Percentiles rank a stretch among this genome's conserved stretches.
phyloP scores from a whole-genome alignment of 2,888 invertebrate species.

The Dryomyza anilis region DNA sequence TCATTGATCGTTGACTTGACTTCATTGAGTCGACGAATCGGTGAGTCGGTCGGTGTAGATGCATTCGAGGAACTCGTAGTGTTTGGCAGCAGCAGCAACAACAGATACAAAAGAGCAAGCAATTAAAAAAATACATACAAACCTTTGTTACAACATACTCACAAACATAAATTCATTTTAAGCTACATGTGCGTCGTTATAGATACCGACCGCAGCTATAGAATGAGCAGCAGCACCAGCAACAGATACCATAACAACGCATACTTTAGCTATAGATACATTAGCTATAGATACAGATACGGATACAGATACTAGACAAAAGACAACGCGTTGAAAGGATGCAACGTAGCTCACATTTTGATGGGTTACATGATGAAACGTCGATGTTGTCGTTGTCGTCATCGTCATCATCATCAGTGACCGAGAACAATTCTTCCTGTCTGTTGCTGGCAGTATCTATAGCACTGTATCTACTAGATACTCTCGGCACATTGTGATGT shows the following conservation, averaged over 20 bases:
- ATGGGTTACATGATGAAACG: conserved; percentile 11
- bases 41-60: not conserved
- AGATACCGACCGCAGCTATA: not conserved
- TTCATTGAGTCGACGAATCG: not conserved
- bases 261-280: not conserved
- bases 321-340: no score
- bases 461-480: no score
- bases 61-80: no score
- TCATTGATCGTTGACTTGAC: not conserved
- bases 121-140: not conserved
- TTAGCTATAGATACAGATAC: not conserved
- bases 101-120: not conserved
- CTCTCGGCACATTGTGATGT: not conserved
- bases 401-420: not conserved
- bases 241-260: not conserved
- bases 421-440: not conserved
- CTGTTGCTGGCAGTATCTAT: not conserved
- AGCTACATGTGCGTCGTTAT: not conserved
- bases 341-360: no score
- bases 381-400: conserved; percentile 9
- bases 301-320: not conserved
- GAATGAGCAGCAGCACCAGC: not conserved
- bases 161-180: no score
- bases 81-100: not conserved
- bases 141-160: no score